Base-by-base conservation (phyloP, 2,888 invertebrate species). In the Cyclophora punctaria region DNA sequence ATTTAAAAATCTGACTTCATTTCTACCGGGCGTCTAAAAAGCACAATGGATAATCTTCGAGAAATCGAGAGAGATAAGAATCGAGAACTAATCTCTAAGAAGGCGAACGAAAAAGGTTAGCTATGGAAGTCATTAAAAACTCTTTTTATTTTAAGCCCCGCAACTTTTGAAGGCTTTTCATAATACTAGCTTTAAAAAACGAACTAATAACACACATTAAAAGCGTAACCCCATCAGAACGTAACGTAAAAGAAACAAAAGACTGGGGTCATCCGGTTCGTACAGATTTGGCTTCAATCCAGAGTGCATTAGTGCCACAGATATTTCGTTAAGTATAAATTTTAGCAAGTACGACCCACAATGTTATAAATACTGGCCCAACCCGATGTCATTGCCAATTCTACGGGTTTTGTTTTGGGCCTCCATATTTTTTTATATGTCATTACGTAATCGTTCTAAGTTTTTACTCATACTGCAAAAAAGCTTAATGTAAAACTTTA, bases 311-410 rank as follows among this genome's bases (percentile, higher is more conserved):
- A 80, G 71, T 70, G 71, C 67, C 67, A 67, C 67, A 70, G 68
- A 78, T 80, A 79, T 78, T 76, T 76, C 64, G 71, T 68, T 72
- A 75, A 74, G 69, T 77, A 78, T 72, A 78, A 80, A 78, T 70
- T 73, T 71, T 68, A 56, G 55, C 62, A 46, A 66, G 59, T 64
- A 60, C 59, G 55, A 48, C 47, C 50, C 54, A 53, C 57, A 63
- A 67, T 54, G 60, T 64, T 64, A 71, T 71, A 71, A 75, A 73
- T 71, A 70, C 57, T 51, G 55, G 43, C 47, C 44, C 41, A 51
- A 44, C 44, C 45, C 46, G 48, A 52, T 49, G 50, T 50, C 50
- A 51, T 48, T 56, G 62, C 64, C 64, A 64, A 64, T 57, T 61
- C 51, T 47, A 50, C 20, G 41, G 48, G 51, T 48, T 48, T 50